These are phyloP conservation scores for Drosophila mayaguana DNA, from an alignment of 2,888 invertebrate species.

Conservation along the genomic window DNA sequence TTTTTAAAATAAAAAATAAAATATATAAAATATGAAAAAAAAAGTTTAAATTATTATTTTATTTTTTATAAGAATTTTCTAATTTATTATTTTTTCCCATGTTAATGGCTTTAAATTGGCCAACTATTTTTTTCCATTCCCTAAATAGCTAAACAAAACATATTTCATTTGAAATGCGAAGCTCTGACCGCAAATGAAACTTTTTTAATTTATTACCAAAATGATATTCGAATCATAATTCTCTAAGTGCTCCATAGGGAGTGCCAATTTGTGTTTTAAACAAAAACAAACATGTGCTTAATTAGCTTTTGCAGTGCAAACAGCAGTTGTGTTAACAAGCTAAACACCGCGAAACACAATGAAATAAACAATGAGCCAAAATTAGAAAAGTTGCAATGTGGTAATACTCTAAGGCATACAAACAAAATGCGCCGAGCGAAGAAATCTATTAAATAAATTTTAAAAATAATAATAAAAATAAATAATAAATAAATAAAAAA, in stretches of 20 bases:
- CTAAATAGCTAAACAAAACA: not conserved
- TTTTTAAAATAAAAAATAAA: no score
- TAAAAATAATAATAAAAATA: not conserved
- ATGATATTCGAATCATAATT: slow-evolving; percentile 17
- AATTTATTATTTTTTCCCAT: no score
- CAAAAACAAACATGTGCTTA: slow-evolving; percentile 35
- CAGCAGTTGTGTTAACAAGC: slow-evolving; percentile 43
- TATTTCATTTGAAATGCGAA: not conserved
- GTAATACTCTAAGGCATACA: slow-evolving; percentile 12
- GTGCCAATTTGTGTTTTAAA: slow-evolving; percentile 27
- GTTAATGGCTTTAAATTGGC: no score
- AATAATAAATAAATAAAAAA: no score
- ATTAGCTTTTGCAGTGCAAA: slow-evolving; percentile 30
- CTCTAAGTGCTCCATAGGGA: slow-evolving; percentile 13
- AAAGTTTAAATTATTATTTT: no score
- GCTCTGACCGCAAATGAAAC: slow-evolving; percentile 1
- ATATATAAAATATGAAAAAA: no score
- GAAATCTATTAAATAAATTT: not conserved
- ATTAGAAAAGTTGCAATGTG: not conserved
- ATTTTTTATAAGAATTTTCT: no score
- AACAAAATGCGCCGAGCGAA: not conserved
- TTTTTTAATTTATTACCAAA: slow-evolving; percentile 24
- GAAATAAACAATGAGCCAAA: not conserved
- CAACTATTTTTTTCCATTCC: no score
- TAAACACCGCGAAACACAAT: slow-evolving; percentile 33